Conservation (phyloP, 64 coral and sea anemone species). For the Montipora foliosa region DNA sequence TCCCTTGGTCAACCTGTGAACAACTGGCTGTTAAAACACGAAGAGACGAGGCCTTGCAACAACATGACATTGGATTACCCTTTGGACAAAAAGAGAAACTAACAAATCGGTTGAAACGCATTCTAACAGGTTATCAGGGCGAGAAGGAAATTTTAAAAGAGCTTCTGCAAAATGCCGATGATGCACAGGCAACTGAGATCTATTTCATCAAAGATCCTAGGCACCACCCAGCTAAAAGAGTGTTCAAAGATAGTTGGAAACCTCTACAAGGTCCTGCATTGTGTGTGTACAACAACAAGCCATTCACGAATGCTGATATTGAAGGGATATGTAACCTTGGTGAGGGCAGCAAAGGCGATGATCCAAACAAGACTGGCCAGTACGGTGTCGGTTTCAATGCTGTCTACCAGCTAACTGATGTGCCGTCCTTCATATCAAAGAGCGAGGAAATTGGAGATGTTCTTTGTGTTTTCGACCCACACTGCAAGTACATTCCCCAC, state of each 20-base stretch:
- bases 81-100: slow-evolving; percentile 88
- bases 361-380: slow-evolving; percentile 76
- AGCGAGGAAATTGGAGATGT: slow-evolving; percentile 78
- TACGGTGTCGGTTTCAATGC: slow-evolving; percentile 93
- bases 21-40: slow-evolving; percentile 79
- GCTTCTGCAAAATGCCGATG: slow-evolving; percentile 91
- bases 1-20: slow-evolving; percentile 19
- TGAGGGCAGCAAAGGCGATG: slow-evolving; percentile 73
- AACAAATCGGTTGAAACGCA: slow-evolving; percentile 64
- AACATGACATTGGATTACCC: slow-evolving; percentile 37
- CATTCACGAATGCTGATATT: slow-evolving; percentile 80
- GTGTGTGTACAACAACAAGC: slow-evolving; percentile 80
- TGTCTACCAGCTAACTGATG: slow-evolving; percentile 90
- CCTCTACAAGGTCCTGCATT: slow-evolving; percentile 82
- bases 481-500: slow-evolving; percentile 67
- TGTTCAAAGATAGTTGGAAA: slow-evolving; percentile 67
- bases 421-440: slow-evolving; percentile 81
- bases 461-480: slow-evolving; percentile 84
- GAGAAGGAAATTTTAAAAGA: slow-evolving; percentile 77
- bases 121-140: slow-evolving; percentile 80
- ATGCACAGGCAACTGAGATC: slow-evolving; percentile 78
- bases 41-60: slow-evolving; percentile 55
- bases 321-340: slow-evolving; percentile 77
- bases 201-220: slow-evolving; percentile 78
- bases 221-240: slow-evolving; percentile 50